These are phyloP conservation scores for Ecliptopera silaceata DNA, from an alignment of 2,888 invertebrate species.

Conservation along the genomic window DNA sequence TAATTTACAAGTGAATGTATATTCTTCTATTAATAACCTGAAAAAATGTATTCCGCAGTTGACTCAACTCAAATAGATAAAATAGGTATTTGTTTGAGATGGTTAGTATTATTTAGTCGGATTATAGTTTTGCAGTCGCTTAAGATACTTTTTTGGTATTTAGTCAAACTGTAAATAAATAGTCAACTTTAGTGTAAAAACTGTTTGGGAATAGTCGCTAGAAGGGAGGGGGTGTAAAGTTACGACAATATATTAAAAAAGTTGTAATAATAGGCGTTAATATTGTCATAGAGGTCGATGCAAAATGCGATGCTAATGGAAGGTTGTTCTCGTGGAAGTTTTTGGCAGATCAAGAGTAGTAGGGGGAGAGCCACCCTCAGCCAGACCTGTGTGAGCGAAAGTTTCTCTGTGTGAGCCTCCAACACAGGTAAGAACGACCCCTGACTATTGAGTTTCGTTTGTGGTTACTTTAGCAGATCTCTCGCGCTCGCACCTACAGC, in stretches of 20 bases:
- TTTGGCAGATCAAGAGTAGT: not conserved
- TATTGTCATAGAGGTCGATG: not conserved
- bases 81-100: slow-evolving; percentile 15
- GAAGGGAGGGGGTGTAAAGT: slow-evolving; percentile 14
- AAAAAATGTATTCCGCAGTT: not conserved
- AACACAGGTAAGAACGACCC: no score
- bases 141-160: slow-evolving; percentile 21
- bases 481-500: no score
- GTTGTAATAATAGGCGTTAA: not conserved
- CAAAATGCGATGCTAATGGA: not conserved
- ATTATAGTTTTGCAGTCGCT: slow-evolving; percentile 28
- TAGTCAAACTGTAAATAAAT: slow-evolving; percentile 24
- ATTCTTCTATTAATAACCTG: no score
- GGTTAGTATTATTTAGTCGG: slow-evolving; percentile 26
- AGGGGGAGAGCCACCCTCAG: not conserved
- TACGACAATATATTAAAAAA: slow-evolving; percentile 20
- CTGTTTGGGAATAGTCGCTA: slow-evolving; percentile 17
- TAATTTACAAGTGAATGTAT: no score
- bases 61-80: not conserved
- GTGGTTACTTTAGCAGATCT: no score
- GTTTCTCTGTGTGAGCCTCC: no score
- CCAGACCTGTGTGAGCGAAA: no score
- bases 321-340: not conserved
- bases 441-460: no score
- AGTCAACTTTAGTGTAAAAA: slow-evolving; percentile 13